Evolutionary conservation across 2,113 vertebrate species (phyloP), one percentile per base, ranked within the genome.

Genomic region (Channa argus): DNA sequence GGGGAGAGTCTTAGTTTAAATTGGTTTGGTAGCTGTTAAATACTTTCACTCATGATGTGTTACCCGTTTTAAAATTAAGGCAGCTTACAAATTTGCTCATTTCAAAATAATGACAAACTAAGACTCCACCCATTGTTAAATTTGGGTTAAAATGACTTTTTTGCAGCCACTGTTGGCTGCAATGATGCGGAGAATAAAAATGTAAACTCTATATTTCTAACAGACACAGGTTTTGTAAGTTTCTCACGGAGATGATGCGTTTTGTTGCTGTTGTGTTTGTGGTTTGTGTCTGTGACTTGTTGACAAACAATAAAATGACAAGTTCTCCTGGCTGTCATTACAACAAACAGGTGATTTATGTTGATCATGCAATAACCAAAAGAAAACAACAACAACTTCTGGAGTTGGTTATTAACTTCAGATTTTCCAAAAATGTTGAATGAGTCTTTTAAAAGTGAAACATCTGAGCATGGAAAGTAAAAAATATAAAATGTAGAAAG

Each of bases 201-300:
- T n/a, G 53, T 37, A 10, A 52, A 70, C 58, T 88, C 15, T 84
- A 68, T 50, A 75, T 80, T 86, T 79, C 9, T 75, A 78, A 83
- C n/a, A 50, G 61, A 77, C 14, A 43, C 36, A 55, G 61, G 60
- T 74, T 89, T 87, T 87, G n/a, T 82, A 82, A 64, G 51, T 58
- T 71, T 84, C n/a, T 34, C 64, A 6, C 66, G 2, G n/a, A 65
- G 45, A 37, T 63, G 7, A 12, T 14, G 14, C 5, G 6, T 59
- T 71, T 51, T 77, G 61, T 63, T 65, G 24, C 24, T 24, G 64
- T 55, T 47, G 59, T 83, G 82, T 60, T 34, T 67, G 77, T 43
- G 53, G 46, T 53, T 73, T 74, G 59, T 63, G 64, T 51, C 81
- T 56, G 53, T 79, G 71, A 47, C 41, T 51, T 76, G 77, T 67